phyloP scores from a whole-genome alignment of 1,140 invertebrate species.

The Asbolus verrucosus region DNA sequence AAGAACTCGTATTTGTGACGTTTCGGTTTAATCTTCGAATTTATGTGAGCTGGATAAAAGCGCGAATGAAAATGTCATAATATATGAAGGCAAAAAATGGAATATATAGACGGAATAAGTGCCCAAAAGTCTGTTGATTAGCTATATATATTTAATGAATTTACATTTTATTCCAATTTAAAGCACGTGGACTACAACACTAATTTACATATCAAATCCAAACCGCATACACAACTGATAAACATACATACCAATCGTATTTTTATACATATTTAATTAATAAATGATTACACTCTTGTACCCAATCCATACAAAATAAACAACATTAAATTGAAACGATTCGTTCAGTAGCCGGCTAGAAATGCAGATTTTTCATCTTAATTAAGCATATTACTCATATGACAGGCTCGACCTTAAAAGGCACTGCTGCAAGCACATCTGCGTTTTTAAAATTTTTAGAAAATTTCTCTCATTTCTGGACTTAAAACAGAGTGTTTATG shows the following conservation, averaged over 20 bases:
- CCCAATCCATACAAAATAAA: conserved; percentile 20
- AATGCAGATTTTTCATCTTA: conserved; percentile 29
- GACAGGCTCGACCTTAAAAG: too few relatives aligned
- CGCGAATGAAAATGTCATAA: neutral
- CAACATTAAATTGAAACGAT: too few relatives aligned
- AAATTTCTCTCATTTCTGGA: too few relatives aligned
- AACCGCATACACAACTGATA: conserved; percentile 16
- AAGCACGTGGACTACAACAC: conserved; percentile 38
- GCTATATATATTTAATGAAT: conserved; percentile 1
- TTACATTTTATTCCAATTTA: conserved; percentile 38
- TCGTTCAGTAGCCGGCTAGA: neutral
- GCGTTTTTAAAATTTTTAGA: too few relatives aligned
- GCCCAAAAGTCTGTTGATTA: conserved; percentile 33
- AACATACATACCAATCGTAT: conserved; percentile 32
- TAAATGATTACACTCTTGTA: conserved; percentile 10
- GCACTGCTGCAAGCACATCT: too few relatives aligned
- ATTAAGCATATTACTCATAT: too few relatives aligned
- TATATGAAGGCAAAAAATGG: conserved; percentile 22
- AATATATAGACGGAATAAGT: conserved; percentile 26
- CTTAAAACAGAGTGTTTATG: too few relatives aligned
- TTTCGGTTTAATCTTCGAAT: conserved; percentile 8
- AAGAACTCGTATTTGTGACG: neutral
- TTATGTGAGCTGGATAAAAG: conserved; percentile 4
- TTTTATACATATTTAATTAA: conserved; percentile 38
- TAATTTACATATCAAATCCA: conserved; percentile 36